Evolutionary conservation across 2,888 invertebrate species (phyloP).

Genomic region (Xiphydria camelus): DNA sequence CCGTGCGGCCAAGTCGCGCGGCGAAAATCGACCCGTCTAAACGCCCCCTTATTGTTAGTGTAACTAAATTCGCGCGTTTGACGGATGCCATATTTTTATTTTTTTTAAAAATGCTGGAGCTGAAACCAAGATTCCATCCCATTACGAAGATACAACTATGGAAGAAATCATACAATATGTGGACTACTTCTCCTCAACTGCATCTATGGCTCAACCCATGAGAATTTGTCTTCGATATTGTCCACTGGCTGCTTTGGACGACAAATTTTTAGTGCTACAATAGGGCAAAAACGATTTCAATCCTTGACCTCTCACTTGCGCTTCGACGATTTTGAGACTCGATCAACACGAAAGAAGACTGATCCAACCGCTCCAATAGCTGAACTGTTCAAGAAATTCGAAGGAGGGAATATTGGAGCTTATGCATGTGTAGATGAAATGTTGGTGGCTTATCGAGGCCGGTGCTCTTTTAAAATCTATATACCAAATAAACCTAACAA

Average conservation of each 20-base stretch:
- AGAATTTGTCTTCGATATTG: constrained; percentile 14
- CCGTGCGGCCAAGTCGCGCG: no score
- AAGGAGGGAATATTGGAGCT: constrained; percentile 10
- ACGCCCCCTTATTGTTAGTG: no score
- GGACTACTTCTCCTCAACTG: constrained; percentile 10
- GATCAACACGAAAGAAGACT: constrained; percentile 8
- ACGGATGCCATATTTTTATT: not conserved
- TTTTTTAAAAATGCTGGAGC: not conserved
- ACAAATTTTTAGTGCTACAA: constrained; percentile 11
- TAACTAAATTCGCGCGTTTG: no score
- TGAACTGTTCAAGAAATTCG: constrained; percentile 14
- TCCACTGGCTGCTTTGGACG: constrained; percentile 13
- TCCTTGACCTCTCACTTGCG: constrained; percentile 7
- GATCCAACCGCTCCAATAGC: constrained; percentile 16
- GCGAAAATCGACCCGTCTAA: no score
- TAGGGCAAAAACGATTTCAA: constrained; percentile 10
- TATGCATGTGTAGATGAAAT: constrained; percentile 21
- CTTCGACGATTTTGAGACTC: constrained; percentile 13
- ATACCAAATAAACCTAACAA: constrained; percentile 28
- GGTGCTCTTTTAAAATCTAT: constrained; percentile 20
- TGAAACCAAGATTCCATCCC: not conserved
- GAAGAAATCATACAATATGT: no score
- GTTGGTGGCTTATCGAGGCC: constrained; percentile 21
- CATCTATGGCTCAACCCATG: constrained; percentile 13
- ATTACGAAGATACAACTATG: not conserved